Base-by-base conservation (phyloP, 2,113 vertebrate species). In the Microtus richardsoni region DNA sequence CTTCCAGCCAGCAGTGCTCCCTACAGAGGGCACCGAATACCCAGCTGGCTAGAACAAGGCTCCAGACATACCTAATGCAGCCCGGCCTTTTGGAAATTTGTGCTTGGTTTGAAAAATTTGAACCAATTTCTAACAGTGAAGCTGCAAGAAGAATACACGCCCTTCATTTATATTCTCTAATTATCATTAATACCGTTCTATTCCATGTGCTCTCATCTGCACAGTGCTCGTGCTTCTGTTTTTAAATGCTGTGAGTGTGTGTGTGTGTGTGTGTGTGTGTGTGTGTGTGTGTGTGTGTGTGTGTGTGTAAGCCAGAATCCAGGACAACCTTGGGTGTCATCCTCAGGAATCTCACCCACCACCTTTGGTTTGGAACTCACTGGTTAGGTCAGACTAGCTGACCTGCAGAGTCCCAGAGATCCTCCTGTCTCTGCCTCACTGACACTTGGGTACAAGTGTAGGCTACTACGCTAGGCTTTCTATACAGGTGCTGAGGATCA, bases 161-260 rank as follows among this genome's bases (percentile, higher is more conserved):
- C 24, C 17, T n/a, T 49, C 11, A 0, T 2, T 36, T 9, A 54
- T 0, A 36, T 21, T 36, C 58, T 4, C 14, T 16, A 19, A 13
- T 54, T 7, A 19, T 44, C 47, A 71, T 36, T 39, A 71, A 19
- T 28, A 54, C 8, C 16, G 4, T 58, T 58, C 17, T 11, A 3
- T 19, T 41, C 17, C 52, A 41, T 4, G 5, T 0, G 49, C 41
- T 22, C 49, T 5, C 7, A 5, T 11, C 54, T 44, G 16, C 19
- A 21, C 3, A 14, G 70, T 14, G 10, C 33, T 36, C 28, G 44
- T 26, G 28, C 14, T 3, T 66, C 49, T 7, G 39, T 24, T 60
- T 28, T 17, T 62, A 19, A 66, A 21, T 84, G 79, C 16, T 4
- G 7, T 41, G 17, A 14, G 41, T 44, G 39, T 26, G 22, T 39